These are phyloP conservation scores for Ivindomyrus marchei DNA, from an alignment of 2,113 vertebrate species.

Conservation along the genomic window DNA sequence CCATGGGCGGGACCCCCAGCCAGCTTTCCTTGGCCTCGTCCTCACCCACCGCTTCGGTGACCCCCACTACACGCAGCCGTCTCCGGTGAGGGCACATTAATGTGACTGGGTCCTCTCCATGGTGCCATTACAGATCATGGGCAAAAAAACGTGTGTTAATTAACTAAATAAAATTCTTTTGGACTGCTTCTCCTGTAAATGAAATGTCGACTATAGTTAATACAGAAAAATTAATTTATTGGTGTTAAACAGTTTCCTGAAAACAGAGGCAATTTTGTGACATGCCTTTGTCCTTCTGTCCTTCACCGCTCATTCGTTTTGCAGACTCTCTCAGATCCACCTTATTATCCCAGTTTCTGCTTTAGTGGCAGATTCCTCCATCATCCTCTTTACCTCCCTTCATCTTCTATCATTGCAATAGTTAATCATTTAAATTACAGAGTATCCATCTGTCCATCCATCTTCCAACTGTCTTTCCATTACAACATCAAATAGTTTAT, in stretches of 20 bases:
- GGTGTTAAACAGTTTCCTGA: background rate
- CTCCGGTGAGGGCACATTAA: conserved; percentile 66
- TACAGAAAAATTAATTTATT: background rate
- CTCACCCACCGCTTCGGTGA: conserved; percentile 83
- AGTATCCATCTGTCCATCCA: background rate
- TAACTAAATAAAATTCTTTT: background rate
- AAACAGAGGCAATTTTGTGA: background rate
- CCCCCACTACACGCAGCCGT: conserved; percentile 83
- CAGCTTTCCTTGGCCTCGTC: conserved; percentile 71
- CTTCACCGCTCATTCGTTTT: background rate
- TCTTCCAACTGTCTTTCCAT: background rate
- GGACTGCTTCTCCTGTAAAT: background rate
- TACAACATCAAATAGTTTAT: background rate
- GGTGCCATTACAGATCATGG: background rate
- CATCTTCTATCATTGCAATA: background rate
- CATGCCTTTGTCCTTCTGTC: background rate
- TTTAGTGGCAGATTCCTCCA: background rate
- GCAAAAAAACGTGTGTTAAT: background rate
- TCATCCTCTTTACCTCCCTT: background rate
- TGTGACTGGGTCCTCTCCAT: background rate
- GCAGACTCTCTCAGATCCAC: background rate
- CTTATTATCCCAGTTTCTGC: background rate
- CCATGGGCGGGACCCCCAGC: conserved; percentile 76
- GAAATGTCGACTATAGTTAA: background rate
- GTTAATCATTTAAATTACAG: background rate